phyloP scores from a whole-genome alignment of 2,797 vertebrate genomes.

The Danionella dracula region DNA sequence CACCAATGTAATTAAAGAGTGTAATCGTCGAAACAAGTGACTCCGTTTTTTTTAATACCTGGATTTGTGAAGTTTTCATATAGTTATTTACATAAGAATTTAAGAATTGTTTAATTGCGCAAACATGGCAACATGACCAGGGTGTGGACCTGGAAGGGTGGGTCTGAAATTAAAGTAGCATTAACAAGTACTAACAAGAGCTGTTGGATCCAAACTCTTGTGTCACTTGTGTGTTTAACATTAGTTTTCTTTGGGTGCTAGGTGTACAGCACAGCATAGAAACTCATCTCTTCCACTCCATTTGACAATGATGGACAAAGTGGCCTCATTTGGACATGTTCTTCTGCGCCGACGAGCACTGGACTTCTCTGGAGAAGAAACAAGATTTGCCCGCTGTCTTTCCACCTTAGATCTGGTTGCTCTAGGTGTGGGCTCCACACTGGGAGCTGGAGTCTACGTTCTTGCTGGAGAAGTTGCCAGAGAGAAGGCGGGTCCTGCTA shows the following conservation, averaged over 20 bases:
- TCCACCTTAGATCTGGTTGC: slow-evolving; percentile 89
- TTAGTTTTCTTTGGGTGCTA: slow-evolving; percentile 1
- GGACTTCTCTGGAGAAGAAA: slow-evolving; percentile 69
- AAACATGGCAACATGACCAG: too few relatives aligned
- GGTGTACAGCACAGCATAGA: neutral
- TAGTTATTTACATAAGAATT: too few relatives aligned
- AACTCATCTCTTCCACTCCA: neutral
- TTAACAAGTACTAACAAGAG: neutral
- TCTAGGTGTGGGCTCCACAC: slow-evolving; percentile 86
- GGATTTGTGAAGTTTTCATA: too few relatives aligned
- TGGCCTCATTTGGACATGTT: slow-evolving; percentile 68
- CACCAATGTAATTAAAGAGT: too few relatives aligned
- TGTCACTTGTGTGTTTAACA: neutral
- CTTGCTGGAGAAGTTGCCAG: slow-evolving; percentile 89
- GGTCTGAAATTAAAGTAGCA: too few relatives aligned
- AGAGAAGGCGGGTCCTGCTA: slow-evolving; percentile 87
- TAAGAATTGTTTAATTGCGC: too few relatives aligned
- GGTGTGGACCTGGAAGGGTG: too few relatives aligned
- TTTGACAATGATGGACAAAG: slow-evolving; percentile 53
- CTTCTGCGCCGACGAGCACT: slow-evolving; percentile 80
- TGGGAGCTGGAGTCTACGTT: slow-evolving; percentile 91
- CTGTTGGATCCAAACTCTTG: neutral
- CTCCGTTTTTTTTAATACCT: too few relatives aligned
- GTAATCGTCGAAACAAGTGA: too few relatives aligned
- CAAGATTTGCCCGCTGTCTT: slow-evolving; percentile 84